Base-by-base conservation (phyloP, 2,888 invertebrate genomes). In the Blastobasis adustella region DNA sequence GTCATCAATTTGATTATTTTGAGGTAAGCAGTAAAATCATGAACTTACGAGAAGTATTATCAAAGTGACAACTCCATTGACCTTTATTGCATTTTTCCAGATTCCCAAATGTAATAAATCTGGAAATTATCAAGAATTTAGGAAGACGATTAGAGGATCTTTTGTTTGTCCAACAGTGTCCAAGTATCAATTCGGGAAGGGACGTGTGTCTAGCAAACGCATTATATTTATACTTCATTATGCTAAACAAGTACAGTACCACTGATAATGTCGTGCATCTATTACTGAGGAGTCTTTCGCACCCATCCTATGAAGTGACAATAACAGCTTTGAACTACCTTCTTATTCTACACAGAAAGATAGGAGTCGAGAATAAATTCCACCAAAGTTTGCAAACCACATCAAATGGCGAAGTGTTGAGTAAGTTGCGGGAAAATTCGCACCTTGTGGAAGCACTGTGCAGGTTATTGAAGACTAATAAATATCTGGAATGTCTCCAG, bases 401-500 rank as follows among this genome's bases (percentile, higher is more conserved):
- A 5, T 47, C 55, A 0, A 57, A 69, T 6, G 54, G 52, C 53
- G 47, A 56, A 2, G 51, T 63, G 2, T 47, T 73, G 5, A n/a
- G 50, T 1, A 23, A 50, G n/a, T 53, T 79, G 5, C 59, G 54
- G 43, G 51, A 50, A 6, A 55, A 65, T 37, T 8, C 56, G 0
- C 49, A 60, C 3, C 79, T 76, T 47, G 58, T 69, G n/a, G 46
- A 59, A 10, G 47, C 57, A 1, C 56, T 85, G 5, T 72, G 72
- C 52, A 40, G 63, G 4, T 52, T 76, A 5, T 52, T 81, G 0
- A 66, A 69, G 40, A 59, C 54, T 6, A 61, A 52, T 10, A 62
- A 65, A 47, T 81, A 82, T 57, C 58, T 73, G 7, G 82, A 84
- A 57, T 82, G 82, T 52, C 68, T 65, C 41, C 76, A 78, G 51